These are phyloP conservation scores for Tinamus guttatus DNA, from an alignment of 2,113 vertebrate species.

Conservation along the genomic window DNA sequence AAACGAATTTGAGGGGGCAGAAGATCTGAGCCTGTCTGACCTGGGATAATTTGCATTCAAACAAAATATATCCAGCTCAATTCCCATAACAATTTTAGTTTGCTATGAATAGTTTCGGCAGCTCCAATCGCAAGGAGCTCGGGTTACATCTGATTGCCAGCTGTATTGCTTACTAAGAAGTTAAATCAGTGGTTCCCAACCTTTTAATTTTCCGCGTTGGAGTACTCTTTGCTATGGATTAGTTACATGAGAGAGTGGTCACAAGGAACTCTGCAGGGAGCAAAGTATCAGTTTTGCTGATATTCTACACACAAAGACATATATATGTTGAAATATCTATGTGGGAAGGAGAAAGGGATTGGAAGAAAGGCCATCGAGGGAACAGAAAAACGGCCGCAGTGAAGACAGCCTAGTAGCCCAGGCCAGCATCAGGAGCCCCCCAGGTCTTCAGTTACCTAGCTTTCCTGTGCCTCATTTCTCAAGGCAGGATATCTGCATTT, in stretches of 20 bases:
- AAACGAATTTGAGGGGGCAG: slow-evolving; percentile 53
- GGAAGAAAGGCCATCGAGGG: slow-evolving; percentile 33
- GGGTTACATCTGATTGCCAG: slow-evolving; percentile 67
- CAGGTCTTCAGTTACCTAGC: not conserved
- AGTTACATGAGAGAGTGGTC: slow-evolving; percentile 67
- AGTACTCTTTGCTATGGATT: slow-evolving; percentile 61
- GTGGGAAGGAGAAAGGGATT: slow-evolving; percentile 47
- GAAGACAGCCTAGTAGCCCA: slow-evolving; percentile 1
- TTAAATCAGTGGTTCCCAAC: slow-evolving; percentile 71
- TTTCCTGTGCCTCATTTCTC: not conserved
- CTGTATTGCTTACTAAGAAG: slow-evolving; percentile 69
- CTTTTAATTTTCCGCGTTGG: slow-evolving; percentile 63
- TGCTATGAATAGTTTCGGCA: slow-evolving; percentile 65
- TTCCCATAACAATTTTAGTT: slow-evolving; percentile 65
- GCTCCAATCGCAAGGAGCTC: slow-evolving; percentile 52
- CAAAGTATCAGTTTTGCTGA: slow-evolving; percentile 64
- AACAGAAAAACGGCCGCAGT: not conserved
- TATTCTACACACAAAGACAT: slow-evolving; percentile 55
- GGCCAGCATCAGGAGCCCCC: not conserved
- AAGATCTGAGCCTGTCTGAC: slow-evolving; percentile 66
- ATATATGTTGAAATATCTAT: slow-evolving; percentile 61
- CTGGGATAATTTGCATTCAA: slow-evolving; percentile 63
- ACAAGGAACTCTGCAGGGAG: slow-evolving; percentile 53
- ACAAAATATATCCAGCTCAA: slow-evolving; percentile 67
- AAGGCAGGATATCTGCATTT: not conserved